phyloP scores from a whole-genome alignment of 2,888 invertebrate species.

The Pantelozetes paolii region DNA sequence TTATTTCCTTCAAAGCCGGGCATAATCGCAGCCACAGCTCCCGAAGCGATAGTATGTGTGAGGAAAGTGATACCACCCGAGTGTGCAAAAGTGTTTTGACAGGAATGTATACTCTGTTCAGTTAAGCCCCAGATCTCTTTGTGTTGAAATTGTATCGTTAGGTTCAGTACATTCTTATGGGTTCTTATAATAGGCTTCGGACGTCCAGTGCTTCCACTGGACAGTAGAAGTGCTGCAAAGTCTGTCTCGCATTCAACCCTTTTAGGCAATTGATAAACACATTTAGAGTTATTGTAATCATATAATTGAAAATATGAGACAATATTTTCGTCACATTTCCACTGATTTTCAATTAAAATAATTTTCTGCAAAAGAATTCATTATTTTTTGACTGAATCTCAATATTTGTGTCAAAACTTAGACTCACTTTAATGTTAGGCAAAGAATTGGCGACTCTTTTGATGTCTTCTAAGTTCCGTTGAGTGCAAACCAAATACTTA shows the following conservation, averaged over 20 bases:
- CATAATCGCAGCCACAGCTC: constrained; percentile 26
- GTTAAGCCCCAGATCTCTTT: constrained; percentile 19
- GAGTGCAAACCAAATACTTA: constrained; percentile 23
- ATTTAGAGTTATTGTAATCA: background rate
- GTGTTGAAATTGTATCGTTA: constrained; percentile 8
- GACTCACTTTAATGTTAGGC: constrained; percentile 1
- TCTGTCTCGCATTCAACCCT: constrained; percentile 19
- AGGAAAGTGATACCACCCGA: constrained; percentile 21
- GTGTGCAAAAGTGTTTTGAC: constrained; percentile 29
- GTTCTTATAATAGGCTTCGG: constrained; percentile 25
- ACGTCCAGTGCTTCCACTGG: constrained; percentile 14
- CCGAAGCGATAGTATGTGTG: background rate
- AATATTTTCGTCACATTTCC: background rate
- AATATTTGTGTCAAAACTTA: background rate
- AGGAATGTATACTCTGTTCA: constrained; percentile 23
- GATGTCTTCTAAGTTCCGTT: background rate
- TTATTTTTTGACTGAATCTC: background rate
- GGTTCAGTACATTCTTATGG: constrained; percentile 6
- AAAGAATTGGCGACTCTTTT: constrained; percentile 15
- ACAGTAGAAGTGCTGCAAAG: background rate
- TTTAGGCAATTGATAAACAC: constrained; percentile 9
- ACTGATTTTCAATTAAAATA: background rate
- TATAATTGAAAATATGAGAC: constrained; percentile 11
- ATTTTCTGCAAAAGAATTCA: constrained; percentile 15
- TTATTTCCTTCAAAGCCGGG: background rate